Percentiles rank a stretch among this genome's conserved stretches.
phyloP scores from a whole-genome alignment of 2,888 invertebrate species.

The Aplocera efformata region DNA sequence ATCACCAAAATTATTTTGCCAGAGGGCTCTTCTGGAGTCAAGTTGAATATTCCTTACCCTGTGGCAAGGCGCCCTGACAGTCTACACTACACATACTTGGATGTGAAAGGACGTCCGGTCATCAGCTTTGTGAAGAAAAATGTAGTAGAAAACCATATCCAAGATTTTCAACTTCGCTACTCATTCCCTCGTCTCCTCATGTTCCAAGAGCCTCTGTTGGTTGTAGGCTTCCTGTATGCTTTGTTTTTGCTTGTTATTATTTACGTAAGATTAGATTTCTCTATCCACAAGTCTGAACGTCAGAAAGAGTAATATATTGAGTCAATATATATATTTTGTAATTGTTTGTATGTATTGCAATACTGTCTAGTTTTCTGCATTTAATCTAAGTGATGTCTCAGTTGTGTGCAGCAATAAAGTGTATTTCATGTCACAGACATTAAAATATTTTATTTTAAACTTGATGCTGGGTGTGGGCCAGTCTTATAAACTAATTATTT shows the following conservation, averaged over 20 bases:
- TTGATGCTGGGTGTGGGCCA: no score
- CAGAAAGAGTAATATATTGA: conserved; percentile 69
- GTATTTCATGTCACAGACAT: conserved; percentile 35
- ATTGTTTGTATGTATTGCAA: conserved; percentile 38
- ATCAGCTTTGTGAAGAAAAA: conserved; percentile 90
- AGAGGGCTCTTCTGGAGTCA: conserved; percentile 92
- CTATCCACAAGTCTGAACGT: conserved; percentile 88
- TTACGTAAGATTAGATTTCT: conserved; percentile 97
- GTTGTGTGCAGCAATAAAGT: conserved; percentile 49
- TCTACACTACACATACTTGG: conserved; percentile 95
- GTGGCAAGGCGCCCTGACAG: conserved; percentile 87
- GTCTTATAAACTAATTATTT: conserved; percentile 20
- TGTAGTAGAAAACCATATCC: conserved; percentile 97
- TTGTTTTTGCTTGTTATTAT: conserved; percentile 95
- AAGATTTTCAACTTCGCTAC: conserved; percentile 94
- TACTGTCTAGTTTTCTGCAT: conserved; percentile 49
- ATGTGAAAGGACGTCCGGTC: conserved; percentile 95
- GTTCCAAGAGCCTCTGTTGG: conserved; percentile 95
- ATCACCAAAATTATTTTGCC: conserved; percentile 95
- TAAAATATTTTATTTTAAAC: no score
- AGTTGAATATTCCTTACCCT: conserved; percentile 89
- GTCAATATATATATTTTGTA: conserved; percentile 27
- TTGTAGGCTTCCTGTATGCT: conserved; percentile 92
- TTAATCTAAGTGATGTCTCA: conserved; percentile 44
- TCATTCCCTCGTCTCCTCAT: conserved; percentile 91